Percentiles rank a stretch among this genome's conserved stretches.
These are phyloP conservation scores for Eutolmus rufibarbis DNA, from an alignment of 2,888 invertebrate species.

Conservation along the genomic window DNA sequence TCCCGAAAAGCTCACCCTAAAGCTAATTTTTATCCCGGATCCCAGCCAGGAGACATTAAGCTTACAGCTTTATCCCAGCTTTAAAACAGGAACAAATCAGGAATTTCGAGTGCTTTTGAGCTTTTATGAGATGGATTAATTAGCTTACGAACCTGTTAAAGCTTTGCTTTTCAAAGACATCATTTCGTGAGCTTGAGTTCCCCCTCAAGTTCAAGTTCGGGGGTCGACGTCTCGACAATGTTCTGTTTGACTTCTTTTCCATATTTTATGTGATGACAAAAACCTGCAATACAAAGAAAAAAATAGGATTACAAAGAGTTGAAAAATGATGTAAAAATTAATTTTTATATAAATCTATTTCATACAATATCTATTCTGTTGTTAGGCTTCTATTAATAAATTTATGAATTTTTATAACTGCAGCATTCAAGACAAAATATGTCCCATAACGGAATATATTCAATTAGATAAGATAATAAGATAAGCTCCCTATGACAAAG, in stretches of 20 bases:
- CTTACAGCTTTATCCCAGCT: background rate
- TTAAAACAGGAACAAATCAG: background rate
- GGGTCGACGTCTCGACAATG: constrained; percentile 38
- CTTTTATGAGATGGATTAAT: background rate
- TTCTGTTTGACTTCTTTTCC: constrained; percentile 30
- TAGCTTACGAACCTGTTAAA: background rate
- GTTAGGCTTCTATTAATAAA: background rate
- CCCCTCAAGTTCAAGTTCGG: constrained; percentile 43
- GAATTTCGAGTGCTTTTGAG: background rate
- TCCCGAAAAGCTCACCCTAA: background rate
- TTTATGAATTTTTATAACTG: background rate
- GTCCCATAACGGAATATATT: background rate
- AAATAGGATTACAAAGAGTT: background rate
- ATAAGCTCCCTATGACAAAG: background rate
- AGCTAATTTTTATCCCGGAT: background rate
- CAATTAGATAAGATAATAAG: no score
- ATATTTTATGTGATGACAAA: background rate
- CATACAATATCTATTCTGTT: background rate
- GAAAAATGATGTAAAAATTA: background rate
- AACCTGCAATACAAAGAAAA: background rate
- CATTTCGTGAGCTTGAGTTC: background rate
- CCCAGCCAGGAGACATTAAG: background rate
- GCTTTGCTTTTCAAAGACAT: background rate
- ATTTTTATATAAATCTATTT: background rate
- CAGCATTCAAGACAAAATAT: background rate